Evolutionary conservation across 2,888 invertebrate species (phyloP), one percentile per base, ranked within the genome.

Genomic region (Tigriopus californicus): DNA sequence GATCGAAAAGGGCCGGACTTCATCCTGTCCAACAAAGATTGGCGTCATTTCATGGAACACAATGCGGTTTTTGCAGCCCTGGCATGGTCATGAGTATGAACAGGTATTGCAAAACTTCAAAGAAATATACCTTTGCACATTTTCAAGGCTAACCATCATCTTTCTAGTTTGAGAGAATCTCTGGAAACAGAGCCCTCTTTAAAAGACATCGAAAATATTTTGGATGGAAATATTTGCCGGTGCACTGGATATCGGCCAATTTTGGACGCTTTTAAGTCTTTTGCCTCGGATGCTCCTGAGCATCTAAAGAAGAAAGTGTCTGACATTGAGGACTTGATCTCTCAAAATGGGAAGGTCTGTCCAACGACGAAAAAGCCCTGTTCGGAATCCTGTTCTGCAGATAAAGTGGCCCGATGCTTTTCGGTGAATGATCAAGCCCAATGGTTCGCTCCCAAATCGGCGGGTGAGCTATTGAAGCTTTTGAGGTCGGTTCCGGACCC

Each of bases 11-110:
- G 12, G 4, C 13, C 22, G 12, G 13, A 4, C 15, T 49, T 18
- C 72, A 41, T 71, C 68, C 1, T n/a, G 77, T 85, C 49, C 83
- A 83, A 67, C 73, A 70, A 47, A 71, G 78, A 2, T 69, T 83
- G 58, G 80, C 80, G 2, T 74, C 76, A 53, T 77, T 80, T 66
- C 79, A 81, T 67, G 83, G 82, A 1, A 80, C 80, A 0, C 83
- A 83, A 67, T 83, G 83, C 66, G 83, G 83, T 1, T 83, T 74
- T 68, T 86, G 85, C 66, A 80, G 82, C 22, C 81, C 85, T 1
- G 85, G 83, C 12, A 81, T 84, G 78, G 75, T 84, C 58, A 83
- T 82, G 82, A 81, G 77, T 65, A 83, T 83, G 82, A 79, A 79
- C 69, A 78, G 79, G 80, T 80, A 44, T 15, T 44, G 18, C n/a